phyloP scores from a whole-genome alignment of 2,888 invertebrate species.

The Chaitophorus viminalis region DNA sequence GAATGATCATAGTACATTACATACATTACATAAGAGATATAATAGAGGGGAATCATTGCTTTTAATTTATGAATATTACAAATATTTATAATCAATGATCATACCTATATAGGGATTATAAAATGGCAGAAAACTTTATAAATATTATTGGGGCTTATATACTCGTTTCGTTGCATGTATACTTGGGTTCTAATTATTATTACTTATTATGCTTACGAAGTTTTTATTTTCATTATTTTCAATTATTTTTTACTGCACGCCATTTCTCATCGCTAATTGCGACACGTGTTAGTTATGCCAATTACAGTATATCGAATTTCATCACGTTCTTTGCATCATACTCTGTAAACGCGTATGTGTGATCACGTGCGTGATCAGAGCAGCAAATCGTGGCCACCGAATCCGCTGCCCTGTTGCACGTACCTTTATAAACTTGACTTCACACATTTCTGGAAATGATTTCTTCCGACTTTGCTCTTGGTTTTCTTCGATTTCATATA shows the following conservation, averaged over 20 bases:
- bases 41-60: no score
- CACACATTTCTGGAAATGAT: neutral
- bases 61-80: no score
- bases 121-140: no score
- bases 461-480: neutral
- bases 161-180: neutral
- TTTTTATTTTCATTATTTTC: neutral
- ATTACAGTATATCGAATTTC: neutral
- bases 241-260: neutral
- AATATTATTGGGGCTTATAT: no score
- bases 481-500: no score
- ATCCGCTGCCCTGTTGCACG: neutral
- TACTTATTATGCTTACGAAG: neutral
- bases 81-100: no score
- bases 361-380: neutral
- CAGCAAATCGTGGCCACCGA: neutral
- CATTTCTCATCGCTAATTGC: neutral
- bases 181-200: neutral
- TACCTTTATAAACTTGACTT: neutral
- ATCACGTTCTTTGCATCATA: neutral
- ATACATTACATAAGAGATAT: no score
- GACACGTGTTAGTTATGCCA: neutral
- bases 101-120: no score
- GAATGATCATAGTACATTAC: no score
- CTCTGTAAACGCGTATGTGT: no score